A percentile compares a stretch with the other conserved stretches of the same genome.
phyloP scores from a whole-genome alignment of 2,888 invertebrate genomes.

The Gymnosoma rotundatum region DNA sequence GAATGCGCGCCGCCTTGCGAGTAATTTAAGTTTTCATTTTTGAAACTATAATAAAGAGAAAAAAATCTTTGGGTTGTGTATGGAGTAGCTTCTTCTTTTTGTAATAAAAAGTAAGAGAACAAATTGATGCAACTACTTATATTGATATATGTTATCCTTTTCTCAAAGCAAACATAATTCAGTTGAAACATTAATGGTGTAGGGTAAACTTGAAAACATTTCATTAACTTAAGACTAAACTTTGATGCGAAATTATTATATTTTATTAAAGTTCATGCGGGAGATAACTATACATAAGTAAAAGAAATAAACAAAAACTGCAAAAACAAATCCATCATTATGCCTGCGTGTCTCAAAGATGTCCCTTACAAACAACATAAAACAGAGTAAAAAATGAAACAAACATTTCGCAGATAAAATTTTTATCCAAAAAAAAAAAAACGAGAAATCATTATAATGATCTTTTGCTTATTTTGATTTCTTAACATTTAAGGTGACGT shows the following conservation, averaged over 20 bases:
- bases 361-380: slow-evolving; percentile 11
- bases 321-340: slow-evolving; percentile 14
- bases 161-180: no score
- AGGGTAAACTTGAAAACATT: neutral
- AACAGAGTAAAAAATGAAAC: neutral
- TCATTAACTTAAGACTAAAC: no score
- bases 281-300: slow-evolving; percentile 31
- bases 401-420: slow-evolving; percentile 6
- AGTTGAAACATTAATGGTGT: neutral
- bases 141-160: no score
- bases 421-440: neutral
- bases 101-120: no score
- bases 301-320: no score
- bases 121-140: no score
- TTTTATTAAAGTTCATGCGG: slow-evolving; percentile 24
- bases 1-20: no score
- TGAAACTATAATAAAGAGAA: no score
- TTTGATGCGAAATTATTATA: neutral
- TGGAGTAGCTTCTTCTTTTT: no score
- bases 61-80: no score
- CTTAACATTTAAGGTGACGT: slow-evolving; percentile 51
- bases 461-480: slow-evolving; percentile 30
- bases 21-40: no score
- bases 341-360: slow-evolving; percentile 46
- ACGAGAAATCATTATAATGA: slow-evolving; percentile 24